Base-by-base conservation (phyloP, 2,888 invertebrate genomes). In the Himalopsyche anomala region DNA sequence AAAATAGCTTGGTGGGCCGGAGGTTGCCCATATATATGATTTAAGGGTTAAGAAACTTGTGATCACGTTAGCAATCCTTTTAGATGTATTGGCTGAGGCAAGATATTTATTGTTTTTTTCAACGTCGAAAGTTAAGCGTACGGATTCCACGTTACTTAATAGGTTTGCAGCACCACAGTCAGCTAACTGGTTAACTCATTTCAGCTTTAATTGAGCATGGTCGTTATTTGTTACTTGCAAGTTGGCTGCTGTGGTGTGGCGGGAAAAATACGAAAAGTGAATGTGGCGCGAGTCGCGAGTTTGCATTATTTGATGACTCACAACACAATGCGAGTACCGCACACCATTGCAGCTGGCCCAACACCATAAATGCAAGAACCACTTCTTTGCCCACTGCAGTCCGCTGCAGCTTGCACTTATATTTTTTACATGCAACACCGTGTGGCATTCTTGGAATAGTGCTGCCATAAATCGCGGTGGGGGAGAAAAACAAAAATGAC, bases 261-360 rank as follows among this genome's bases (percentile, higher is more conserved):
- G 28, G 62, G 62, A 62, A 62, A 62, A 62, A 62, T 62, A 62
- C 62, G 62, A 62, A 62, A 62, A 62, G 62, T 62, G 62, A 62
- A 62, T 62, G 62, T 62, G 62, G 62, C 62, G n/a, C 9, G 56
- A 56, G 56, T 56, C 56, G 56, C 56, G 62, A 19, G n/a, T 62
- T 8, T 19, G 62, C 62, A 62, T 62, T 62, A 62, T 62, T 62
- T 62, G 62, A 62, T 62, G 62, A 62, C 62, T 62, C 62, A 62
- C 19, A 62, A 62, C 28, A 62, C 62, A 62, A 62, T 62, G 62
- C 62, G 62, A 28, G 62, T 62, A 19, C 62, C 28, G 62, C 28
- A 62, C 62, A 42, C 6, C 9, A 42, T 42, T 42, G 42, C 42
- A 42, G 15, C 28, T 28, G 42, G 42, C 42, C 42, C 55, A 55